phyloP scores from a whole-genome alignment of 2,113 vertebrate species.

The Martes martes region DNA sequence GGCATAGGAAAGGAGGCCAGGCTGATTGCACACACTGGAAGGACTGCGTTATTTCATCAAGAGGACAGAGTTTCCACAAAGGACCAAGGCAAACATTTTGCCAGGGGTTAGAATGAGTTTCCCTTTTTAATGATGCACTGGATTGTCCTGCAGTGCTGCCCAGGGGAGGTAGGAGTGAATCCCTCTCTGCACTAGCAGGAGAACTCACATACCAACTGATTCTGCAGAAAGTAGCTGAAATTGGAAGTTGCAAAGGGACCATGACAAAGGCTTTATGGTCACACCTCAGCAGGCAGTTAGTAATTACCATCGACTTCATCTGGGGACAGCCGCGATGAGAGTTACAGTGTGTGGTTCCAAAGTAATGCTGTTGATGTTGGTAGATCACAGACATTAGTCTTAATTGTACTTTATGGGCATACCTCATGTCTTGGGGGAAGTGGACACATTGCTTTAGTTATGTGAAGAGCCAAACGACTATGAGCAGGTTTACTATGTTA shows the following conservation, averaged over 20 bases:
- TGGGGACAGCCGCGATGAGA: background rate
- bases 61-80: background rate
- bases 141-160: background rate
- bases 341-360: background rate
- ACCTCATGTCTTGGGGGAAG: background rate
- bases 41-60: background rate
- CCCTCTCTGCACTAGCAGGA: background rate
- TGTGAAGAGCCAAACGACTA: background rate
- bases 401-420: background rate
- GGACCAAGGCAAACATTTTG: background rate
- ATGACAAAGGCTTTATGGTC: background rate
- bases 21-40: background rate
- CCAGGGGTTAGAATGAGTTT: background rate
- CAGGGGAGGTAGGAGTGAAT: background rate
- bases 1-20: background rate
- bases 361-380: background rate
- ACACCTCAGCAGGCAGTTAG: conserved; percentile 10
- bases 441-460: background rate
- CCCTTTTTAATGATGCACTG: background rate
- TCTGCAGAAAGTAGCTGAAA: conserved; percentile 8
- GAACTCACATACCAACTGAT: background rate
- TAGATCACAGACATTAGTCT: background rate
- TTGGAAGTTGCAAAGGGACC: background rate
- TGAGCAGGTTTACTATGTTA: background rate
- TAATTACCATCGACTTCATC: conserved; percentile 1